These are phyloP conservation scores for Helicoverpa assulta DNA, from an alignment of 2,888 invertebrate species.

Conservation along the genomic window DNA sequence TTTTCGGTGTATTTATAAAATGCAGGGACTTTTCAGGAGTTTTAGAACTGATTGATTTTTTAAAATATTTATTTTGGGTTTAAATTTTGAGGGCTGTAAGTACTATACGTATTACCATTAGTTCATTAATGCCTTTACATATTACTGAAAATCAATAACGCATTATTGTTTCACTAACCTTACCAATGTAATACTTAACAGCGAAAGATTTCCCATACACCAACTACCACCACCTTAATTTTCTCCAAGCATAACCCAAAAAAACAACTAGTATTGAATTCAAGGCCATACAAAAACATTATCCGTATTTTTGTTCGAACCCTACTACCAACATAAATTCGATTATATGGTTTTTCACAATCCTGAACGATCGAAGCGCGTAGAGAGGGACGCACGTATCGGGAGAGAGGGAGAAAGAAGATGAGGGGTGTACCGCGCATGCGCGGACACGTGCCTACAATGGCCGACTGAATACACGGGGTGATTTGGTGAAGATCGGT, in stretches of 20 bases:
- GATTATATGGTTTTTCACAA: conserved; percentile 89
- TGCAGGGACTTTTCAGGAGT: too few relatives aligned
- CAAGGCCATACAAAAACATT: conserved; percentile 72
- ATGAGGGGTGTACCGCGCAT: conserved; percentile 73
- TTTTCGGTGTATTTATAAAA: too few relatives aligned
- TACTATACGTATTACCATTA: too few relatives aligned
- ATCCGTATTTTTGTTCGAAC: conserved; percentile 70
- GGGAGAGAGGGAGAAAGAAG: conserved; percentile 68
- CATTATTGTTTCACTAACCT: too few relatives aligned
- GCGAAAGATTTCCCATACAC: too few relatives aligned
- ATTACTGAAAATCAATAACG: too few relatives aligned
- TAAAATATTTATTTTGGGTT: too few relatives aligned
- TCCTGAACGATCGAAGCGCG: conserved; percentile 87
- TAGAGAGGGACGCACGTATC: conserved; percentile 72
- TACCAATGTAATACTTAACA: too few relatives aligned
- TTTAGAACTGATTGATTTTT: too few relatives aligned
- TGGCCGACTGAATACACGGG: conserved; percentile 64
- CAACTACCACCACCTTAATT: not conserved
- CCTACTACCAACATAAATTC: conserved; percentile 85
- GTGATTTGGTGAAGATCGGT: conserved; percentile 56
- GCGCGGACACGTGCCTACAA: conserved; percentile 85
- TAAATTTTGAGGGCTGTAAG: too few relatives aligned
- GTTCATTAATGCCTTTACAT: too few relatives aligned
- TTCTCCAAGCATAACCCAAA: not conserved
- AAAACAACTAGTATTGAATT: conserved; percentile 49